Percentiles rank a stretch among this genome's conserved stretches.
phyloP scores from a whole-genome alignment of 2,888 invertebrate species.

The Trichopoda pennipes region DNA sequence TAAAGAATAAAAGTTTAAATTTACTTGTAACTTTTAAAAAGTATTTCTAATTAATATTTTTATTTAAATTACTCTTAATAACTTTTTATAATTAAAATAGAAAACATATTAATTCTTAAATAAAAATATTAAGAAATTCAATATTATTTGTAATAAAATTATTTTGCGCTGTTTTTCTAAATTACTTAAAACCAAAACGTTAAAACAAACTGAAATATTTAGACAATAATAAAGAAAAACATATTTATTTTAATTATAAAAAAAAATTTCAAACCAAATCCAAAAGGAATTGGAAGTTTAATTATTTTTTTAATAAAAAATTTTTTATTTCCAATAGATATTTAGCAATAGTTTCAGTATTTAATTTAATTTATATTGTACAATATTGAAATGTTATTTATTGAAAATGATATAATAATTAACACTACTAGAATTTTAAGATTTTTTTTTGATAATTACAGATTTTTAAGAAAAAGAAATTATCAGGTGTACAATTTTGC shows the following conservation, averaged over 20 bases:
- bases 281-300: not conserved
- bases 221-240: too few relatives aligned
- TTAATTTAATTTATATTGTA: slow-evolving; percentile 35
- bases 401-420: slow-evolving; percentile 1
- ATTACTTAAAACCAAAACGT: not conserved
- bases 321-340: slow-evolving; percentile 10
- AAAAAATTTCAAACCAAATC: not conserved
- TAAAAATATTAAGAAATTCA: slow-evolving; percentile 10
- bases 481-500: not conserved
- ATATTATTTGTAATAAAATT: slow-evolving; percentile 9
- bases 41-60: slow-evolving; percentile 35
- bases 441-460: not conserved
- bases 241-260: not conserved
- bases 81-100: slow-evolving; percentile 29
- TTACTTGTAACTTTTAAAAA: slow-evolving; percentile 53
- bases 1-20: not conserved
- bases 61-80: slow-evolving; percentile 27
- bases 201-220: too few relatives aligned
- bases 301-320: not conserved
- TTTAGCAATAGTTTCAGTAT: slow-evolving; percentile 13
- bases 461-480: slow-evolving; percentile 1
- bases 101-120: slow-evolving; percentile 54
- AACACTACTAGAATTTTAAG: slow-evolving; percentile 29
- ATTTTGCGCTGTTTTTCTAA: slow-evolving; percentile 25
- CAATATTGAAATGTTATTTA: slow-evolving; percentile 10